Conservation (phyloP, 2,113 vertebrate genomes). For the Synchiropus splendidus region DNA sequence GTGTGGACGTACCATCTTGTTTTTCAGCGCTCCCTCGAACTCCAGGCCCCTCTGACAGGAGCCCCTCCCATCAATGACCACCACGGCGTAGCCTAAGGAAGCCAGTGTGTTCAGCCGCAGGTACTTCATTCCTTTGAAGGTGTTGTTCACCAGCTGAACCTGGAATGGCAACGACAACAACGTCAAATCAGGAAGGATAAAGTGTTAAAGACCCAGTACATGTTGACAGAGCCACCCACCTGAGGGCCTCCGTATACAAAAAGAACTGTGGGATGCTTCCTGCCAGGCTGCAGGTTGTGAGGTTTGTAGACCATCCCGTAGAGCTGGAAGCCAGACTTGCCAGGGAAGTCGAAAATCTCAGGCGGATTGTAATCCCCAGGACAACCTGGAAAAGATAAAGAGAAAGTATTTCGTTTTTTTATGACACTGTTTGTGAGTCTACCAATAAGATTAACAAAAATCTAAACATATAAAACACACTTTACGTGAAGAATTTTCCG, state of each 20-base stretch:
- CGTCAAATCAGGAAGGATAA: neutral
- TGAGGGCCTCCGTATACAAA: slow-evolving; percentile 95
- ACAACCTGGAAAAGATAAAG: slow-evolving; percentile 68
- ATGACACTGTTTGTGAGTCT: too few species aligned
- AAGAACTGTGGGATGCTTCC: slow-evolving; percentile 90
- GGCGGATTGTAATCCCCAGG: slow-evolving; percentile 89
- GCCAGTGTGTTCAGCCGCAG: slow-evolving; percentile 88
- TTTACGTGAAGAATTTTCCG: too few species aligned
- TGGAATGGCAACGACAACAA: neutral
- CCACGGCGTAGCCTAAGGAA: slow-evolving; percentile 88
- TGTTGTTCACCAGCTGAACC: slow-evolving; percentile 92
- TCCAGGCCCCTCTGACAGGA: slow-evolving; percentile 90
- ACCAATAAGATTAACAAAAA: too few species aligned
- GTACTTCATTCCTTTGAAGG: slow-evolving; percentile 96
- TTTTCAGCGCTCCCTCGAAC: slow-evolving; percentile 93
- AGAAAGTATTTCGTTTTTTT: too few species aligned
- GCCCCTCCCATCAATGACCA: slow-evolving; percentile 90
- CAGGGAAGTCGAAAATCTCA: slow-evolving; percentile 88
- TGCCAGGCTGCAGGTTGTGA: slow-evolving; percentile 79
- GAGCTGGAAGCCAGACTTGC: slow-evolving; percentile 78
- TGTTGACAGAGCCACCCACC: slow-evolving; percentile 53
- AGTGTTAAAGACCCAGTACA: neutral
- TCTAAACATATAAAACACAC: too few species aligned
- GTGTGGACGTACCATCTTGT: slow-evolving; percentile 82
- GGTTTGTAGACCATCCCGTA: slow-evolving; percentile 97